Evolutionary conservation across 1,140 invertebrate species (phyloP), one percentile per base, ranked within the genome.

Genomic region (Apis laboriosa): DNA sequence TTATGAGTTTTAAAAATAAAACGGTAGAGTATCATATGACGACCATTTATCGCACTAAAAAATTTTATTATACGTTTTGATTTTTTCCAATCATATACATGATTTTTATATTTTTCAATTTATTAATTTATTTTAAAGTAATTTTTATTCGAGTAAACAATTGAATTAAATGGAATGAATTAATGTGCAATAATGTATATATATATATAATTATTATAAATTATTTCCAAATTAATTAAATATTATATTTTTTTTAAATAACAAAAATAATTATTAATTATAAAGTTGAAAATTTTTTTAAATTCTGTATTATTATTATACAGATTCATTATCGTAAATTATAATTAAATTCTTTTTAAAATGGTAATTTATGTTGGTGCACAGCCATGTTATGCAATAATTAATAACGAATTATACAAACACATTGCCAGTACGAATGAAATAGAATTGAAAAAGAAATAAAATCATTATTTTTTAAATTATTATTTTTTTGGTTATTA

Each of bases 1-100:
- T 73, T 56, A 73, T 34, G 9, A 19, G 11, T 56, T 73, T 34
- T 58, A 73, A 72, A 73, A 72, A 34, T 19, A 21, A 56, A 73
- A 73, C 3, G 53, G 12, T 17, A n/a, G n/a, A 58, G 28, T 73
- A 15, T 56, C 55, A 19, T 13, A 34, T n/a, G 53, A 34, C 19
- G 11, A 21, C 1, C 53, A 56, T 34, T 73, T 58, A 73, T 73
- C 19, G 24, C 53, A 34, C 28, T 56, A 12, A 12, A 2, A 43
- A 58, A 73, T 13, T 34, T 21, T 17, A 51, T 49, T 49, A 51
- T n/a, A n/a, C 66, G 11, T n/a, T 68, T 51, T 19, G 43, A 49
- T n/a, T 68, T 68, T 68, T 68, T 43, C 2, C 43, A 21, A n/a
- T 68, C 19, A 8, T 12, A 13, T 12, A 49, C 13, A 12, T n/a